Evolutionary conservation across 2,113 vertebrate genomes (phyloP), one percentile per base, ranked within the genome.

Genomic region (Callionymus lyra): DNA sequence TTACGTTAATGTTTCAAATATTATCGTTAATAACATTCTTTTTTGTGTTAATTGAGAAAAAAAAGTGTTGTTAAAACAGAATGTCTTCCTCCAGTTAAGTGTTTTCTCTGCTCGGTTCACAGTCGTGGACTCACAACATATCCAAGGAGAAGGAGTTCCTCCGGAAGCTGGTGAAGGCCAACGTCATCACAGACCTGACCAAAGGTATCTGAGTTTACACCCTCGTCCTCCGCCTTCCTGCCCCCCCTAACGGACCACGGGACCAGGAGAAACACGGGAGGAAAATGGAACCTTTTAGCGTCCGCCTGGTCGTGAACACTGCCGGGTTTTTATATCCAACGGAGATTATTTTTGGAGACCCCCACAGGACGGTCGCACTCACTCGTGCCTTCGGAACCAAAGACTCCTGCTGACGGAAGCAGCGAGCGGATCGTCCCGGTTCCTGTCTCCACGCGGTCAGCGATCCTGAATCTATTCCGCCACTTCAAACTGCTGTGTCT

Each of bases 111-210:
- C 63, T 66, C 72, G 17, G 13, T 63, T 57, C 41, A 6, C 75
- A 99, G 95, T 99, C 95, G 15, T 98, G 94, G 95, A 99, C 95
- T 1, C 95, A 99, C 83, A 95, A 99, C 64, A 99, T 99, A 70
- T 83, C 89, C 49, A 87, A 92, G 69, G 95, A 99, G 77, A 99
- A 98, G 64, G 93, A 98, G 59, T 99, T 99, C 72, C 88, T 98
- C 41, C 82, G 86, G 59, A 99, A 99, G 72, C 82, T 99, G 78
- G 95, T 97, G 59, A 96, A 88, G 81, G 90, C 91, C 27, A 89
- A 74, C 10, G 85, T 99, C 57, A 93, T 98, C 82, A 88, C 86
- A 54, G 95, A 98, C 83, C 82, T 97, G 38, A 98, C 90, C 63
- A 91, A 90, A 35, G 93, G 95, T 54, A 97, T 99, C 53, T 98